Base-by-base conservation (phyloP, 2,888 invertebrate species). In the Aphrophora alni region DNA sequence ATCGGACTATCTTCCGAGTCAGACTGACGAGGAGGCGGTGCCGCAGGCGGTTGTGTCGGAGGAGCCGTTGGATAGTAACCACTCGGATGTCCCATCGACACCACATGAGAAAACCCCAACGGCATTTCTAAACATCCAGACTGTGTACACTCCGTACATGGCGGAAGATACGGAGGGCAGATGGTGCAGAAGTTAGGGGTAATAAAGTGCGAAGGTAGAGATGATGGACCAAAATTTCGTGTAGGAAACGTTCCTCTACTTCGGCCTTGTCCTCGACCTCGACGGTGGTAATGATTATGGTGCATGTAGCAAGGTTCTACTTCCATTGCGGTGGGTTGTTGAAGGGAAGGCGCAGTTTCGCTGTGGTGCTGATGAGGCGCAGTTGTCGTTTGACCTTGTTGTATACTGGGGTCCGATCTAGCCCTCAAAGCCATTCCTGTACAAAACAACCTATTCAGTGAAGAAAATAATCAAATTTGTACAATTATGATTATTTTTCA, bases 1-100 rank as follows among this genome's bases (percentile, higher is more conserved):
- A 97, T 95, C 85, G 95, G 94, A 87, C 94, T 94, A 87, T 94
- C 94, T 85, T 93, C 93, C 84, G 92, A 88, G 85, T 91, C 91
- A 71, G 87, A 85, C 78, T 83, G 84, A 78, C 80, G 82, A 74
- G 80, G 82, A 72, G 84, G 82, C 24, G 83, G 80, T 69, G 83
- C 78, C 59, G 83, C 77, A 83, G 80, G 75, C 12, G 85, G 81
- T 73, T 33, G 26, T 26, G 73, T 73, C 38, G 33, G 27, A 27
- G 38, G 21, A 8, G 24, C 3, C 38, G 24, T 8, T 27, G 69
- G 80, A 71, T 25, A 26, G 10, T 21, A 28, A 14, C 27, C 27
- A 59, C 44, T 27, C 8, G 72, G 70, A 24, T 72, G 51, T 14
- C 69, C 71, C 75, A 27, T 59, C 12, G 24, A 10, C 44, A 14